These are phyloP conservation scores for Synaphobranchus kaupii DNA, from an alignment of 2,797 vertebrate genomes.

Conservation along the genomic window DNA sequence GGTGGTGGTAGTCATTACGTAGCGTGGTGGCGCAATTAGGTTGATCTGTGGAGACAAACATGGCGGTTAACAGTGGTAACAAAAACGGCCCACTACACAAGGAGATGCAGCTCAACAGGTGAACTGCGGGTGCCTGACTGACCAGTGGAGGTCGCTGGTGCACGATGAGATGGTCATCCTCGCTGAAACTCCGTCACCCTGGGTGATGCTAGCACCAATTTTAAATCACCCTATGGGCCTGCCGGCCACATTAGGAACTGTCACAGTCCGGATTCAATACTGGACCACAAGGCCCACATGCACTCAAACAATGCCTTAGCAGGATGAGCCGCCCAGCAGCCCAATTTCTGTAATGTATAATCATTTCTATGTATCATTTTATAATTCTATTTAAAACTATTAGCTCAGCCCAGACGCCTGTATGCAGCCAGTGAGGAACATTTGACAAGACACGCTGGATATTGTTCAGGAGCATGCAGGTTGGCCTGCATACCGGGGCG, in stretches of 20 bases:
- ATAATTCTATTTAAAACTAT: too few relatives aligned
- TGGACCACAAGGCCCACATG: not conserved
- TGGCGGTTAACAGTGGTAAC: too few relatives aligned
- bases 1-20: conserved; percentile 98
- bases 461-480: too few relatives aligned
- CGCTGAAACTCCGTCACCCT: not conserved
- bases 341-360: not conserved
- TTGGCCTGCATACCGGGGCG: too few relatives aligned
- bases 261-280: not conserved
- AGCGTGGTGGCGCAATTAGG: conserved; percentile 94
- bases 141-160: not conserved
- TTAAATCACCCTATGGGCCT: not conserved
- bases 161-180: not conserved
- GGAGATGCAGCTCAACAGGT: not conserved
- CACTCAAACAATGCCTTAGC: not conserved
- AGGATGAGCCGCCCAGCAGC: not conserved
- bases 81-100: not conserved
- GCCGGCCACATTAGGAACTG: not conserved
- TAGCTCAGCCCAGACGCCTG: too few relatives aligned
- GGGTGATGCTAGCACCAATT: not conserved
- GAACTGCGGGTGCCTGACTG: not conserved
- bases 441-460: too few relatives aligned
- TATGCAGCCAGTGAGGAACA: too few relatives aligned
- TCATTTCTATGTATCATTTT: too few relatives aligned
- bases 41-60: conserved; percentile 72